phyloP scores from a whole-genome alignment of 2,113 vertebrate genomes.

The Otocyon megalotis region DNA sequence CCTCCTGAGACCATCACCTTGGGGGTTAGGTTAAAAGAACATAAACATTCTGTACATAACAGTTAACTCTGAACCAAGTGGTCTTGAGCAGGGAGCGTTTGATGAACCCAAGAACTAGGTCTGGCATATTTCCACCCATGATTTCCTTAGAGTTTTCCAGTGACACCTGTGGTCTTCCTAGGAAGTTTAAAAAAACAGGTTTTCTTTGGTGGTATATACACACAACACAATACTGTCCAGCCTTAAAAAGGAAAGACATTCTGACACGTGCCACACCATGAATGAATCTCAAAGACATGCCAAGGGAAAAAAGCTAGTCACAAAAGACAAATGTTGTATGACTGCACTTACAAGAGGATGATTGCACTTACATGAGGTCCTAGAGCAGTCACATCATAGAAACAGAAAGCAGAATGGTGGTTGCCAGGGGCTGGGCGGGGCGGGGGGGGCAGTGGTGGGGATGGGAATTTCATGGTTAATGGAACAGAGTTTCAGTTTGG shows the following conservation, averaged over 20 bases:
- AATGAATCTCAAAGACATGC: not conserved
- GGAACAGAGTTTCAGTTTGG: not conserved
- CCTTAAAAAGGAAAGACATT: not conserved
- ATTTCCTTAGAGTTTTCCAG: not conserved
- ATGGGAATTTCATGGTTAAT: not conserved
- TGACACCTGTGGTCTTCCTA: not conserved
- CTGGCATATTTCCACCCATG: not conserved
- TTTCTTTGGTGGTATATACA: not conserved
- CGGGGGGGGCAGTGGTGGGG: rapidly evolving
- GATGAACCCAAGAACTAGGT: not conserved
- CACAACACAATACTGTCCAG: not conserved
- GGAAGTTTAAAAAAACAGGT: not conserved
- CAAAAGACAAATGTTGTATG: not conserved
- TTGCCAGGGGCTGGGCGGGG: not conserved
- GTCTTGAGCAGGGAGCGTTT: not conserved
- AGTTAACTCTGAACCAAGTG: not conserved
- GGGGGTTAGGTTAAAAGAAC: not conserved
- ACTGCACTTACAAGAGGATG: not conserved
- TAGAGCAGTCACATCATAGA: not conserved
- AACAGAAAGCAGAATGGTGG: not conserved
- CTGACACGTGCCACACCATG: not conserved
- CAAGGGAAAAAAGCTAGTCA: not conserved
- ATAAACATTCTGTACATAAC: not conserved
- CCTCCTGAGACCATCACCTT: not conserved
- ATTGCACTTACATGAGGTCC: not conserved